Base-by-base conservation (phyloP, 2,888 invertebrate genomes). In the Polydrusus pterygomalis region DNA sequence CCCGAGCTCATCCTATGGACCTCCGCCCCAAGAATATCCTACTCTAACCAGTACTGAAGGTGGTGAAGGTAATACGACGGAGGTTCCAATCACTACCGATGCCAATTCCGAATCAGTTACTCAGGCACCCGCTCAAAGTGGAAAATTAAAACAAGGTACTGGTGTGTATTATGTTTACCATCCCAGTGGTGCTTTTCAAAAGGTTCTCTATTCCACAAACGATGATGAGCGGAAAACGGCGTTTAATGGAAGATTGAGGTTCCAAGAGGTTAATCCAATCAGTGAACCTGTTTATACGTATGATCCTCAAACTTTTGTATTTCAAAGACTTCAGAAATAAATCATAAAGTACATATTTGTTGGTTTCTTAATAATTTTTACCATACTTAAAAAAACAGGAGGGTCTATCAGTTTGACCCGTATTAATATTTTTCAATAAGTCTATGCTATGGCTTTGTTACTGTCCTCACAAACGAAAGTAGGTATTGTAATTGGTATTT, bases 121-220 rank as follows among this genome's bases (percentile, higher is more conserved):
- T 17, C 34, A 67, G 17, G 51, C 9, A 38, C 43, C 45, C 6
- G 9, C 20, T 20, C 34, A 67, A 56, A 71, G 10, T 64, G 63
- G 54, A n/a, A 49, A 43, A 11, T 38, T 71, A 20, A 20, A 18
- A 64, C 34, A 51, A 17, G 13, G 38, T 3, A 43, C 58, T 17
- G 92, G 92, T 7, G 90, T 91, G 30, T 93, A 93, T 85, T 93
- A 92, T 84, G 89, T 93, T 8, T 89, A 92, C 43, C 88, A 93
- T 76, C 92, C 92, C 2, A 89, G 89, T 75, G 90, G 92, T 2
- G 89, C 91, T 78, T 88, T 93, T 2, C 93, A 93, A 81, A 89
- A 90, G 73, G 91, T 93, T 13, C 89, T 89, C 80, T 93, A 91
- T 86, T 88, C 89, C 74, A 91, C 91, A 82, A 85, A 85, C 13